These are phyloP conservation scores for Nixonia krombeini DNA, from an alignment of 1,140 invertebrate species.

Conservation along the genomic window DNA sequence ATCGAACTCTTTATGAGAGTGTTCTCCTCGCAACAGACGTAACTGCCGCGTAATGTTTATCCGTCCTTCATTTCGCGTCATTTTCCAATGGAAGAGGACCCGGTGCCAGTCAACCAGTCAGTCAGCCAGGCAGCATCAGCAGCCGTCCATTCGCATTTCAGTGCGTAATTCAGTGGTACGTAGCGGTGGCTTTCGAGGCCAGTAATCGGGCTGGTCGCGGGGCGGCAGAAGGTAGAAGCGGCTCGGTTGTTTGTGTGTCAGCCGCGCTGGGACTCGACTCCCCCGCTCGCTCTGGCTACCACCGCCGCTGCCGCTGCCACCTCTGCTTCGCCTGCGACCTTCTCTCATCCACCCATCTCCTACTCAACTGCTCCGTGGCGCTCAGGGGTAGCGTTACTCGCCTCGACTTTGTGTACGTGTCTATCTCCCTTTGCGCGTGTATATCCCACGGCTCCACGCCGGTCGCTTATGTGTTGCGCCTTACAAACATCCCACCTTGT, in stretches of 20 bases:
- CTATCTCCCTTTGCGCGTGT: constrained; percentile 27
- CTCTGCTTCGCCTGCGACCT: constrained; percentile 26
- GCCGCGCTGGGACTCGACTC: constrained; percentile 58
- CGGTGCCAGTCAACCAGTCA: too few relatives aligned
- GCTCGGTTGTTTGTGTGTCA: constrained; percentile 66
- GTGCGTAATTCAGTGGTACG: constrained; percentile 62
- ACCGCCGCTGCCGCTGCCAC: constrained; percentile 29
- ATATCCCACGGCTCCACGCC: constrained; percentile 11
- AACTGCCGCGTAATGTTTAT: neutral
- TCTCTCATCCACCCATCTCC: constrained; percentile 16
- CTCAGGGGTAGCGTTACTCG: constrained; percentile 42
- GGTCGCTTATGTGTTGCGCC: constrained; percentile 50
- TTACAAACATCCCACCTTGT: constrained; percentile 55
- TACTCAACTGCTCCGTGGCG: constrained; percentile 49
- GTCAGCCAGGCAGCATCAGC: too few relatives aligned
- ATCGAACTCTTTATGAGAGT: neutral
- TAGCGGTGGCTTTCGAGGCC: constrained; percentile 43
- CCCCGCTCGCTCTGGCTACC: constrained; percentile 22
- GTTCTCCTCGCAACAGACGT: neutral
- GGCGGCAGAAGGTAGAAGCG: constrained; percentile 51
- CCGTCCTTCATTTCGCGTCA: neutral
- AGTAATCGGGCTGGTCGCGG: constrained; percentile 19
- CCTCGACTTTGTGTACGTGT: constrained; percentile 32
- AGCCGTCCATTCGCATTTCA: constrained; percentile 50
- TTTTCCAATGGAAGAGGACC: neutral